Conservation (phyloP, 2,113 vertebrate species). For the Brachyhypopomus occidentalis region DNA sequence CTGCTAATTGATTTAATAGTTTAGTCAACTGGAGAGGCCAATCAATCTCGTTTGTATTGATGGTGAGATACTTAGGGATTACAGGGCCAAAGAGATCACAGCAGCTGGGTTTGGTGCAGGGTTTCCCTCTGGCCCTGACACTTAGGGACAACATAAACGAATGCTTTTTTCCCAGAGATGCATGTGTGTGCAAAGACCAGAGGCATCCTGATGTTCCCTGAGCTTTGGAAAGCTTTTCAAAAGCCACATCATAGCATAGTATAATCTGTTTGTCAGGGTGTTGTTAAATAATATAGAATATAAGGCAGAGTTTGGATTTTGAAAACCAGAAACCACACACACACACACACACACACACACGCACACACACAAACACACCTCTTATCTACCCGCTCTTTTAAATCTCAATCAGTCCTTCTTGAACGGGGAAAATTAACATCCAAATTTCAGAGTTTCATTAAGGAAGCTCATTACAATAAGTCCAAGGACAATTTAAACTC, state of each 20-base stretch:
- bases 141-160: conserved; percentile 65
- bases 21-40: conserved; percentile 73
- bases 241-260: too few species aligned
- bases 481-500: conserved; percentile 72
- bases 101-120: conserved; percentile 48
- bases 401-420: conserved; percentile 34
- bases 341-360: conserved; percentile 16
- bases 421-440: conserved; percentile 58
- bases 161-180: conserved; percentile 60
- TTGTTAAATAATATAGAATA: too few species aligned
- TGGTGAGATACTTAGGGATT: conserved; percentile 67
- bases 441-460: conserved; percentile 72
- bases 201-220: not conserved
- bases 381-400: conserved; percentile 15
- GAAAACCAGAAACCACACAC: not conserved
- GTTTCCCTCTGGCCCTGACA: not conserved
- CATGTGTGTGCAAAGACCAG: not conserved
- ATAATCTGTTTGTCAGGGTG: too few species aligned
- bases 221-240: not conserved
- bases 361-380: not conserved
- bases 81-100: conserved; percentile 60
- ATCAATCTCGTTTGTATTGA: conserved; percentile 74
- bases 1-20: conserved; percentile 75
- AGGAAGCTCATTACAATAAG: conserved; percentile 65
- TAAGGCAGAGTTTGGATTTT: too few species aligned